Percentiles rank a stretch among this genome's conserved stretches.
phyloP scores from a whole-genome alignment of 1,140 invertebrate species.

The Drosophila kurseongensis region DNA sequence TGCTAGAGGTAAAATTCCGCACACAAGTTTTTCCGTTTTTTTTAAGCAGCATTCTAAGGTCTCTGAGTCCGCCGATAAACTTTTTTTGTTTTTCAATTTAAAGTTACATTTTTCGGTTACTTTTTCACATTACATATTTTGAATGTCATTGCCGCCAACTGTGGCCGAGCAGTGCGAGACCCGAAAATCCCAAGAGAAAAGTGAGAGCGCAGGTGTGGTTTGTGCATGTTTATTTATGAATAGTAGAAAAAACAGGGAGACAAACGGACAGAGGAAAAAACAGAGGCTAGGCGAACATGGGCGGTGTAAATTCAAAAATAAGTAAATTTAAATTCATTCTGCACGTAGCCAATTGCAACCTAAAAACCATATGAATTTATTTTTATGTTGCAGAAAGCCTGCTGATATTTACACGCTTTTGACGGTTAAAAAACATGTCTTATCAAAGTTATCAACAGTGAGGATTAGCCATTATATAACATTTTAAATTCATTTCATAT shows the following conservation, averaged over 20 bases:
- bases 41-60: constrained; percentile 43
- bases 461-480: no score
- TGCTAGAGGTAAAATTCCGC: constrained; percentile 67
- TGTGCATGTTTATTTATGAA: constrained; percentile 45
- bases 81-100: constrained; percentile 73
- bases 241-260: constrained; percentile 31
- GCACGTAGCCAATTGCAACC: background rate
- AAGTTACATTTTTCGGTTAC: constrained; percentile 71
- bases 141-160: constrained; percentile 70
- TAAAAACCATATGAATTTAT: no score
- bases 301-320: constrained; percentile 7
- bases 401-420: no score
- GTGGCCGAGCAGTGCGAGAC: constrained; percentile 33
- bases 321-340: constrained; percentile 15
- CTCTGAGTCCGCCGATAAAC: constrained; percentile 27
- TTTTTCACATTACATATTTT: constrained; percentile 61
- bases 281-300: constrained; percentile 7
- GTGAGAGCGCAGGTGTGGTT: constrained; percentile 46
- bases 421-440: no score
- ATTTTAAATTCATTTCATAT: background rate
- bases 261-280: constrained; percentile 8
- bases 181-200: constrained; percentile 39
- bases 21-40: constrained; percentile 54
- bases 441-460: no score
- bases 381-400: no score